Percentiles rank a stretch among this genome's conserved stretches.
phyloP scores from a whole-genome alignment of 2,113 vertebrate species.

The Salvelinus namaycush region DNA sequence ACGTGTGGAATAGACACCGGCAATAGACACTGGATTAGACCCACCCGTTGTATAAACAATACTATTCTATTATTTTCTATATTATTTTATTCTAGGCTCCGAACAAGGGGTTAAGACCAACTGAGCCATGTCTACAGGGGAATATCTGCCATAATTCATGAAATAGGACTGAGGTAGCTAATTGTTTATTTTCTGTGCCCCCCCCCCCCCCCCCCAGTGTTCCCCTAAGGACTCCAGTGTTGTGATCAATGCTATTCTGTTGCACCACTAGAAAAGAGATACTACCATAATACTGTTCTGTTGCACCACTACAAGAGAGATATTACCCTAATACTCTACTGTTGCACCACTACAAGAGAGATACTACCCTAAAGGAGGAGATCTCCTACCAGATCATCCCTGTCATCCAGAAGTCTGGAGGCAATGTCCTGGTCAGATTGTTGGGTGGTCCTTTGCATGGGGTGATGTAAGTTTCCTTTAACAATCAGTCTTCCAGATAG shows the following conservation, averaged over 20 bases:
- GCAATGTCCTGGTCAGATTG: slow-evolving; percentile 76
- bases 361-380: slow-evolving; percentile 84
- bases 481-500: no score
- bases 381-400: slow-evolving; percentile 80
- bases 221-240: slow-evolving; percentile 80
- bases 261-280: slow-evolving; percentile 85
- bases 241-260: slow-evolving; percentile 78
- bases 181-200: neutral
- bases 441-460: no score
- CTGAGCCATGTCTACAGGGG: no score
- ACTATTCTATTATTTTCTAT: slow-evolving; percentile 28
- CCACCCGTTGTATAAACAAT: no score
- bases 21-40: no score
- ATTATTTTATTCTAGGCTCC: no score
- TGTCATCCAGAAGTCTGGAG: slow-evolving; percentile 80
- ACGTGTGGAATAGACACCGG: no score
- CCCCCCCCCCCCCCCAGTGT: slow-evolving; percentile 72
- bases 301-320: no score
- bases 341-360: slow-evolving; percentile 84
- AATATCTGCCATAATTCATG: no score
- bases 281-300: slow-evolving; percentile 70
- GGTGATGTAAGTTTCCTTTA: no score
- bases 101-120: no score
- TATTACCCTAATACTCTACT: slow-evolving; percentile 68
- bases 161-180: no score